phyloP scores from a whole-genome alignment of 2,113 vertebrate species.

The Melanostigma gelatinosum region DNA sequence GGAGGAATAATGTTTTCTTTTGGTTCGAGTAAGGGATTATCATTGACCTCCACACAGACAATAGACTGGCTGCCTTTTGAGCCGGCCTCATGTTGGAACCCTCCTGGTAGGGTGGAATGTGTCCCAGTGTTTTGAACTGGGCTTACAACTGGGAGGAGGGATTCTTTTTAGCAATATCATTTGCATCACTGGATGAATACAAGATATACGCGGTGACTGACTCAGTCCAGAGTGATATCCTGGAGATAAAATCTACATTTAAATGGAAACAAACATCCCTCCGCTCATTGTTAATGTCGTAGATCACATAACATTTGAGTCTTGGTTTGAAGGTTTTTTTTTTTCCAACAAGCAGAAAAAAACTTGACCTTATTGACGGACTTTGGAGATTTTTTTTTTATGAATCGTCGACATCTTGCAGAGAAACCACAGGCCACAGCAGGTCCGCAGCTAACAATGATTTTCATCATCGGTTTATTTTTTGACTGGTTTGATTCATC shows the following conservation, averaged over 20 bases:
- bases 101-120: slow-evolving; percentile 55
- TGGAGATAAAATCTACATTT: neutral
- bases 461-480: neutral
- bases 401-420: neutral
- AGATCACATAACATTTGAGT: neutral
- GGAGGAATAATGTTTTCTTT: neutral
- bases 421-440: neutral
- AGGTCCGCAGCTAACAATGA: neutral
- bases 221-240: neutral
- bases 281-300: neutral
- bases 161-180: slow-evolving; percentile 9
- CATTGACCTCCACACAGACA: slow-evolving; percentile 31
- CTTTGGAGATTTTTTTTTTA: neutral
- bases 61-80: slow-evolving; percentile 2
- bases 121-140: slow-evolving; percentile 40
- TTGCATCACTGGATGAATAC: slow-evolving; percentile 5
- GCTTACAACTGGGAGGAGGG: slow-evolving; percentile 18
- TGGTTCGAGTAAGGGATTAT: neutral
- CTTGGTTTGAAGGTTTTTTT: neutral
- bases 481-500: neutral
- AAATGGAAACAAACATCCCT: neutral
- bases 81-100: slow-evolving; percentile 22
- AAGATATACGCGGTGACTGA: neutral
- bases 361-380: neutral
- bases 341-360: neutral